phyloP scores from a whole-genome alignment of 1,140 invertebrate species.

The Limonius californicus region DNA sequence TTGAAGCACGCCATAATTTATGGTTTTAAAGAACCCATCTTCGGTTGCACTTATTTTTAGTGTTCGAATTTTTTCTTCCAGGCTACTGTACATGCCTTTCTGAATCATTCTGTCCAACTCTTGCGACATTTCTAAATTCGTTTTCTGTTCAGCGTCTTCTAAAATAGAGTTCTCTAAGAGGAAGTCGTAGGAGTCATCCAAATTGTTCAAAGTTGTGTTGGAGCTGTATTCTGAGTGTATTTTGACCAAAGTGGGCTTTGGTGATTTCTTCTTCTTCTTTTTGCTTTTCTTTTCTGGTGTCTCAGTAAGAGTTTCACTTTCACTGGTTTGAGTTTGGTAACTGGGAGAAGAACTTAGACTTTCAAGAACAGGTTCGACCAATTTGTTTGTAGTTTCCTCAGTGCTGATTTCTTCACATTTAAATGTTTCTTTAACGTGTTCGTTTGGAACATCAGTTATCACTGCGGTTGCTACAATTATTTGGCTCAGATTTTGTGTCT shows the following conservation, averaged over 20 bases:
- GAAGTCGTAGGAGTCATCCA: constrained; percentile 37
- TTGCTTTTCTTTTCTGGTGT: constrained; percentile 31
- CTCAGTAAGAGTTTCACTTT: neutral
- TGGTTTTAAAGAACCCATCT: constrained; percentile 38
- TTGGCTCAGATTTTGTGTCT: too few species aligned
- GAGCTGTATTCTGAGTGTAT: constrained; percentile 19
- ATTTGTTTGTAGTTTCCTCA: too few species aligned
- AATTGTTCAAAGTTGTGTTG: constrained; percentile 12
- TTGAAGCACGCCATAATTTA: neutral
- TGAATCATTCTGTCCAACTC: constrained; percentile 45
- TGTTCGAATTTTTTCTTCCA: constrained; percentile 42
- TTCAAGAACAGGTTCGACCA: too few species aligned
- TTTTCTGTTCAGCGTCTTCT: constrained; percentile 36
- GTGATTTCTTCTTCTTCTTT: constrained; percentile 37
- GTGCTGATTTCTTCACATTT: too few species aligned
- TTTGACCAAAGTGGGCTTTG: constrained; percentile 9
- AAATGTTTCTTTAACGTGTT: too few species aligned
- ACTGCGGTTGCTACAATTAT: too few species aligned
- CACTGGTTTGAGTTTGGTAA: neutral
- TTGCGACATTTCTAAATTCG: constrained; percentile 43
- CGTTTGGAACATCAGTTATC: too few species aligned
- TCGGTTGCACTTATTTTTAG: constrained; percentile 38
- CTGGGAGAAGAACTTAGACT: too few species aligned
- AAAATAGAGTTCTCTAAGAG: constrained; percentile 30
- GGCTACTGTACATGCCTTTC: constrained; percentile 41